Evolutionary conservation across 2,888 invertebrate species (phyloP).

Genomic region (Spicauda simplicius): DNA sequence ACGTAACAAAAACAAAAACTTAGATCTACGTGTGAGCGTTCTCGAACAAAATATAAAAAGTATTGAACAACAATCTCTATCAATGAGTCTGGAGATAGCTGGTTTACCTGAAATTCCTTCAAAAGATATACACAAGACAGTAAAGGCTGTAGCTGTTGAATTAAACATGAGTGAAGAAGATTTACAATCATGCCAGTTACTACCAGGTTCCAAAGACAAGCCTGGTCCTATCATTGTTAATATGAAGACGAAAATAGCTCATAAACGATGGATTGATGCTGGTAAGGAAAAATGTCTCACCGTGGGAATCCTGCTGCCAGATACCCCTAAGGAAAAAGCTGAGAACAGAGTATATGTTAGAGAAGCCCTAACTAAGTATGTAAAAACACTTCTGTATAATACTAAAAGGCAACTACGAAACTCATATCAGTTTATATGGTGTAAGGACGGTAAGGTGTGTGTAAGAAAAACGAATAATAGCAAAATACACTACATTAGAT

Average conservation of each 20-base stretch:
- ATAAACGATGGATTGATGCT: constrained; percentile 42
- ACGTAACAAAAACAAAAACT: constrained; percentile 43
- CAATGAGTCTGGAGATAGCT: constrained; percentile 36
- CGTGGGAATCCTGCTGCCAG: constrained; percentile 39
- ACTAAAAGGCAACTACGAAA: constrained; percentile 37
- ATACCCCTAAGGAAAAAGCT: constrained; percentile 37
- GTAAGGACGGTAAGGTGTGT: constrained; percentile 43
- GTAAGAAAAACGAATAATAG: constrained; percentile 39
- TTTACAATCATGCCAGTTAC: constrained; percentile 33
- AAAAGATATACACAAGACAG: constrained; percentile 23
- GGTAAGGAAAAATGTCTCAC: constrained; percentile 42
- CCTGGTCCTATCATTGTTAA: constrained; percentile 43
- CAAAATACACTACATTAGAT: constrained; percentile 40
- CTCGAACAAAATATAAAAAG: constrained; percentile 39
- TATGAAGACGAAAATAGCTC: constrained; percentile 39
- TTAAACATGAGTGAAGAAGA: constrained; percentile 28
- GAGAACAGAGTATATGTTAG: constrained; percentile 38
- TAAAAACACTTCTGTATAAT: constrained; percentile 42
- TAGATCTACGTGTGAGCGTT: constrained; percentile 39
- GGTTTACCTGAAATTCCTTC: constrained; percentile 37
- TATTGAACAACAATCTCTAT: constrained; percentile 40
- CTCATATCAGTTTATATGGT: constrained; percentile 43
- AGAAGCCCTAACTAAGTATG: constrained; percentile 43
- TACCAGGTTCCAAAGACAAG: constrained; percentile 41
- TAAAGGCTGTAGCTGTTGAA: constrained; percentile 39